Evolutionary conservation across 2,888 invertebrate species (phyloP), one percentile per base, ranked within the genome.

Genomic region (Deladenus siricidicola): DNA sequence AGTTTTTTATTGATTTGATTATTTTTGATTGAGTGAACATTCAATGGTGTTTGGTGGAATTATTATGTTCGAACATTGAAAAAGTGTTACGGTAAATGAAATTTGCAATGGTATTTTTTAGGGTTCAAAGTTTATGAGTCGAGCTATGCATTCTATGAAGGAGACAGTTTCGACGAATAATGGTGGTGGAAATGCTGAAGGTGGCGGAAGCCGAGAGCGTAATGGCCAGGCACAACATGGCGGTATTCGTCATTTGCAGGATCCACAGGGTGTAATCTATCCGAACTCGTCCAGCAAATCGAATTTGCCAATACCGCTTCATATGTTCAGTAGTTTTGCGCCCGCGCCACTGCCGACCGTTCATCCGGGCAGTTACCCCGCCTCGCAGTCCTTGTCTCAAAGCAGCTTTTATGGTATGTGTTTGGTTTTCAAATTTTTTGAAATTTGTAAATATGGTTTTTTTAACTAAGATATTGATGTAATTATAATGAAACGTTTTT

Each of bases 231-330:
- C n/a, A n/a, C 50, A 53, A n/a, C 53, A 30, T 21, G 24, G 8
- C 24, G 4, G 26, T 26, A 26, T 26, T n/a, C 53, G 53, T 39
- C 53, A 29, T 34, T 34, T 53, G 30, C n/a, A 17, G 53, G 53
- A 39, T 54, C 89, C 91, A 28, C 69, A 69, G 43, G 69, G 70
- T 6, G 30, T 65, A 47, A 52, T 69, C 23, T 56, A 63, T 29
- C 45, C 58, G 39, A 55, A 67, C n/a, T 44, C 62, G 24, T 29
- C 49, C 4, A 24, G 34, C 21, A 39, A 59, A 14, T 30, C 28
- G 19, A 45, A 47, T 24, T 17, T 92, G 68, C 91, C 93, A 0
- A 90, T 94, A 3, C 89, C 92, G 0, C 88, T 91, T 86, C 90
- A 88, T 80, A 90, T 88, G 87, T 75, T 75, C 52, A 42, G 51